phyloP scores from a whole-genome alignment of 1,140 invertebrate species.

The Trichoplusia ni region DNA sequence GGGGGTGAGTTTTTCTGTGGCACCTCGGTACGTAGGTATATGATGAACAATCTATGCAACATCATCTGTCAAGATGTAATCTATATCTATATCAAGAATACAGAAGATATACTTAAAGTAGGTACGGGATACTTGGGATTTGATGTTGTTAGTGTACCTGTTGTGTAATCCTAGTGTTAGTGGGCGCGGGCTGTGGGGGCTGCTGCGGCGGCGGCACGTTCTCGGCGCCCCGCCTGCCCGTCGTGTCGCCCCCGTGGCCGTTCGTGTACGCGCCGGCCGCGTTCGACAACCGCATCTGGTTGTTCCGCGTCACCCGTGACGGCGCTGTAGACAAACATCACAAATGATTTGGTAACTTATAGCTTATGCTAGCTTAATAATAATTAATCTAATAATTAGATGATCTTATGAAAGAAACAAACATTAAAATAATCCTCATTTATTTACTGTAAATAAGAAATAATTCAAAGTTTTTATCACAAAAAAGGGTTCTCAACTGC shows the following conservation, averaged over 20 bases:
- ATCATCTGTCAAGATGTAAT: too few relatives aligned
- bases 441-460: too few relatives aligned
- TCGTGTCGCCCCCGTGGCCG: constrained; percentile 78
- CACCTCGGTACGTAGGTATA: too few relatives aligned
- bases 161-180: constrained; percentile 71
- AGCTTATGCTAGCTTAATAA: too few relatives aligned
- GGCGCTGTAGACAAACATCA: constrained; percentile 61
- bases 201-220: constrained; percentile 69
- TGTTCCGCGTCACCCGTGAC: constrained; percentile 75
- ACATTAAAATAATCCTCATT: too few relatives aligned
- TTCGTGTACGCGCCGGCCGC: constrained; percentile 72
- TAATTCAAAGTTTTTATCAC: too few relatives aligned
- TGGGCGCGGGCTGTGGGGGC: constrained; percentile 53
- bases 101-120: too few relatives aligned
- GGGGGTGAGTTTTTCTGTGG: neutral
- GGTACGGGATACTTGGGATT: neutral
- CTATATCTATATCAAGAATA: too few relatives aligned
- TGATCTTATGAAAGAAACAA: too few relatives aligned
- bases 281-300: constrained; percentile 77
- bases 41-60: neutral
- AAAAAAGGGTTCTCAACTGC: too few relatives aligned
- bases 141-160: constrained; percentile 56
- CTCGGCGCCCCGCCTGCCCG: constrained; percentile 73
- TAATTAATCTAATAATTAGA: too few relatives aligned
- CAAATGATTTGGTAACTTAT: too few relatives aligned